Base-by-base conservation (phyloP, 2,113 vertebrate genomes). In the Furnarius figulus region DNA sequence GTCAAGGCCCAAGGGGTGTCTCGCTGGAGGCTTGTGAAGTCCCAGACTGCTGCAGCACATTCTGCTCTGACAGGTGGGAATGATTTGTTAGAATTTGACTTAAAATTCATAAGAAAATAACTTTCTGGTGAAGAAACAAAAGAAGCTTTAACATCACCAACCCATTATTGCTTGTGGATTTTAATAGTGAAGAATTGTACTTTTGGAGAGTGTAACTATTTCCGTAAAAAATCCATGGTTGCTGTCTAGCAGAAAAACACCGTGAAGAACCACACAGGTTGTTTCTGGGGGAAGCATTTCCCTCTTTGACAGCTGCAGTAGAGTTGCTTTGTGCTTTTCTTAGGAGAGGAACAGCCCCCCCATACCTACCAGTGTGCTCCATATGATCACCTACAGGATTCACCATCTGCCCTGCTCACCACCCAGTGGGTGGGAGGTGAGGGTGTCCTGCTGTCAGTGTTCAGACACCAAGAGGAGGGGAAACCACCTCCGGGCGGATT, bases 401-500 rank as follows among this genome's bases (percentile, higher is more conserved):
- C 65, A 33, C 23, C 2, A 6, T 16, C 49, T 49, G 37, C 76
- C 62, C 66, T 39, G 21, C 44, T 67, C 10, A 4, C 70, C 30
- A 12, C 24, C 30, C 2, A 3, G 28, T 17, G 66, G 21, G 17
- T n/a, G 42, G 19, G 19, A 49, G 47, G 17, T 58, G 31, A 50
- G 67, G 39, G 16, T 71, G 59, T 85, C 63, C 74, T 73, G 63
- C 68, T 47, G 11, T 42, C 49, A 33, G 9, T 11, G 21, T 10
- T 76, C 37, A 63, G 59, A 74, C 56, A 67, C n/a, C 47, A n/a
- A 55, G 67, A 40, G 70, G 7, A 79, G 50, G n/a, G 12, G 37
- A 81, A 75, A 31, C 14, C 62, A 85, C 10, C 40, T 95, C 84
- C 91, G 85, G 80, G 52, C 85, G 85, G n/a, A 47, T 93, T 90